phyloP scores from a whole-genome alignment of 2,113 vertebrate species.

The Perognathus longimembris region DNA sequence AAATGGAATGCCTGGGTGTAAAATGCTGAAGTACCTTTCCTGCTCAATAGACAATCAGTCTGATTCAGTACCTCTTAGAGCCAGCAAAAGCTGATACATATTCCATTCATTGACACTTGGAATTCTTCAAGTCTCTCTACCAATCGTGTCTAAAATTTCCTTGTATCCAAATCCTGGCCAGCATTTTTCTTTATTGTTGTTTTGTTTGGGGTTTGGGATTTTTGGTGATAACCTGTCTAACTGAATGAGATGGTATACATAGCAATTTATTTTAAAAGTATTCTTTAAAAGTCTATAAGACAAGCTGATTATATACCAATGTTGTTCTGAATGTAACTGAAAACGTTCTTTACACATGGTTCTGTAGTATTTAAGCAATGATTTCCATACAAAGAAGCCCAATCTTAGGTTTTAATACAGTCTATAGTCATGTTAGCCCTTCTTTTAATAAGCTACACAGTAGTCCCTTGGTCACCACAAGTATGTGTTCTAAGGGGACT shows the following conservation, averaged over 20 bases:
- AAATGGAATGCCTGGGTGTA: background rate
- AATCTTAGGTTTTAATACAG: background rate
- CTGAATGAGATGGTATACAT: too few relatives aligned
- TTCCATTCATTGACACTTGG: too few relatives aligned
- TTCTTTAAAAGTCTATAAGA: background rate
- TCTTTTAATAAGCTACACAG: background rate
- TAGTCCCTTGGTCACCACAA: too few relatives aligned
- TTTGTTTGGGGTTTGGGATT: too few relatives aligned
- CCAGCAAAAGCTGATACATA: too few relatives aligned
- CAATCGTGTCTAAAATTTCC: too few relatives aligned
- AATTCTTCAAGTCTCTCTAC: too few relatives aligned
- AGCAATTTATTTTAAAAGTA: background rate
- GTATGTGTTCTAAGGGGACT: too few relatives aligned
- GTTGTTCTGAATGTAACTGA: background rate
- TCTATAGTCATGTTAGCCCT: background rate
- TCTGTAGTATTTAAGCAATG: background rate
- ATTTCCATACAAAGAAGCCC: background rate
- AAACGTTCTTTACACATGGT: background rate
- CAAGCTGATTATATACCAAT: background rate
- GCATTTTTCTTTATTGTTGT: too few relatives aligned
- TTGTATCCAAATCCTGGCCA: too few relatives aligned
- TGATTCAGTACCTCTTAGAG: too few relatives aligned
- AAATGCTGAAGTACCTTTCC: slow-evolving; percentile 1
- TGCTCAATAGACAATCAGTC: background rate
- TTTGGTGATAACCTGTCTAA: too few relatives aligned